Evolutionary conservation across 1,140 invertebrate genomes (phyloP).

Genomic region (Drosophila erecta): DNA sequence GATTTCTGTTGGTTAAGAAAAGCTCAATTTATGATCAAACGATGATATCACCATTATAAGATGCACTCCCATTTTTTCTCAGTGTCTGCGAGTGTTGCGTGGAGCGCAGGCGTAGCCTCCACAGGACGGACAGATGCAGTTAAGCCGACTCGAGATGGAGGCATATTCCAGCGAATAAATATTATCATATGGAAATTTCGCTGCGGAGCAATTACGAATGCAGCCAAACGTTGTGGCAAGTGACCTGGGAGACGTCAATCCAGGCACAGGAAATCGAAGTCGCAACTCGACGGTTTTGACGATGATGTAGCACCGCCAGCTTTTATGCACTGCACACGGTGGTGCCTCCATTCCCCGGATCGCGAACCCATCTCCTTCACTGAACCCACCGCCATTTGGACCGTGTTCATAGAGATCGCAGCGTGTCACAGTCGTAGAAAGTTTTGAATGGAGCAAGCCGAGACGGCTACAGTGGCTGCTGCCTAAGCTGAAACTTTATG

Average conservation of each 20-base stretch:
- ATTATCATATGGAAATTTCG: slow-evolving; percentile 82
- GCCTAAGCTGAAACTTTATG: background rate
- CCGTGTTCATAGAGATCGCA: slow-evolving; percentile 72
- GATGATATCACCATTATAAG: too few species aligned
- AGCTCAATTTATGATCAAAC: too few species aligned
- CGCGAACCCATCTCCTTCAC: background rate
- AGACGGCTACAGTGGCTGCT: slow-evolving; percentile 3
- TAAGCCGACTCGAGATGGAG: slow-evolving; percentile 54
- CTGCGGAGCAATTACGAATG: slow-evolving; percentile 77
- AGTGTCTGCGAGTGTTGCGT: slow-evolving; percentile 52
- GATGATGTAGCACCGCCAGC: slow-evolving; percentile 75
- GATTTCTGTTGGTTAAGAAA: too few species aligned
- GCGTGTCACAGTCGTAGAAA: slow-evolving; percentile 67
- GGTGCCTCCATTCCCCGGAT: background rate
- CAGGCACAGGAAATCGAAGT: slow-evolving; percentile 79
- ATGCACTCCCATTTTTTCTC: background rate
- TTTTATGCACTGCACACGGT: slow-evolving; percentile 41
- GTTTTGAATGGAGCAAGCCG: slow-evolving; percentile 49
- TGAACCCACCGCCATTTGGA: slow-evolving; percentile 3
- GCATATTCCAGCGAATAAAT: slow-evolving; percentile 80
- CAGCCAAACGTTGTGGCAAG: slow-evolving; percentile 56
- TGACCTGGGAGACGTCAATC: slow-evolving; percentile 77
- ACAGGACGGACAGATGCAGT: slow-evolving; percentile 33
- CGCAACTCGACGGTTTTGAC: slow-evolving; percentile 77
- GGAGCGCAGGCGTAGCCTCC: slow-evolving; percentile 64